Evolutionary conservation across 2,888 invertebrate genomes (phyloP), one percentile per base, ranked within the genome.

Genomic region (Lathronympha strigana): DNA sequence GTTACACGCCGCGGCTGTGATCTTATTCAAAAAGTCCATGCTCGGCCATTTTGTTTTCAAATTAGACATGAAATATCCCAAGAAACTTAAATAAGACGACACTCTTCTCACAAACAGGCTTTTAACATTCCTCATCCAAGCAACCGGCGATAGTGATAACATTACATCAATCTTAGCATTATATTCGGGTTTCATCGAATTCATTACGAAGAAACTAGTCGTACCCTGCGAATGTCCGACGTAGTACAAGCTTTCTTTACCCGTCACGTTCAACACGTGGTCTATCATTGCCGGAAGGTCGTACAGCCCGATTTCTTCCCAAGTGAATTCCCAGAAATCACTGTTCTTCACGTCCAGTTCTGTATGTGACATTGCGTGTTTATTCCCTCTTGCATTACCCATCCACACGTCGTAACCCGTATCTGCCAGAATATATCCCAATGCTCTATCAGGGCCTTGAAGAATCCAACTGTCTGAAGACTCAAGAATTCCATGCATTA

Each of bases 311-410:
- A 96, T 95, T 77, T 97, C 95, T 75, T 96, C 94, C 94, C 94
- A 96, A 50, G 95, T 94, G 76, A 82, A 93, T 11, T 83, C 75
- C 92, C 92, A 92, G 69, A 81, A 92, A 8, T 76, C 68, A 0
- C 75, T 21, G 21, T 77, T 64, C 0, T 70, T 75, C 0, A 74
- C 45, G 4, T 68, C 71, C 0, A 84, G 60, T 1, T 55, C 70
- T 0, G 86, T 77, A 75, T 96, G 96, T 0, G 83, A 86, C 55
- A 86, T 83, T 0, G 94, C 93, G 79, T 96, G 95, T 0, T 93
- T 93, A 82, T 97, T 97, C 0, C 97, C 97, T 73, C 97, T 92
- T 1, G 94, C 93, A 82, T 98, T 98, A 0, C 96, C 97, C 79
- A 98, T 78, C 97, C 97, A 98, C 0, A 95, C 95, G 72, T 96